These are phyloP conservation scores for Rousettus madagascariensis DNA, from an alignment of 2,797 vertebrate species.

Conservation along the genomic window DNA sequence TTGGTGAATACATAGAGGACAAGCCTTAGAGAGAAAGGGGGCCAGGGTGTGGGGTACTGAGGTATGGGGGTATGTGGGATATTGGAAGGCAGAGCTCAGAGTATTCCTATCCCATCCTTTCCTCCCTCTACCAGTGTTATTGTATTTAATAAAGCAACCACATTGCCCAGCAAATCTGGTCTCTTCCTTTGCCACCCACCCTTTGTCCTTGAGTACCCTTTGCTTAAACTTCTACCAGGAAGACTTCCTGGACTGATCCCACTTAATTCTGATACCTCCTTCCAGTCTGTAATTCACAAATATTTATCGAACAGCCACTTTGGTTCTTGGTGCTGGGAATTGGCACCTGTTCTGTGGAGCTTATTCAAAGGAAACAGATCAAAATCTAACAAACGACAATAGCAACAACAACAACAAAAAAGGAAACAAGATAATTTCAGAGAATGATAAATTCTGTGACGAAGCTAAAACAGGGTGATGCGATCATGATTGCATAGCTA, in stretches of 20 bases:
- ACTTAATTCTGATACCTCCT: not conserved
- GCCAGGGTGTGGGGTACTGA: not conserved
- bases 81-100: not conserved
- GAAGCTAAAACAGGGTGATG: not conserved
- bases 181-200: not conserved
- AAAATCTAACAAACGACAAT: not conserved
- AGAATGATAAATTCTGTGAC: not conserved
- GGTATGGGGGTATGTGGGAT: not conserved
- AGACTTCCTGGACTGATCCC: constrained; percentile 17
- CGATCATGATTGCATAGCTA: no score
- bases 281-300: not conserved
- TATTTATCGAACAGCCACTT: not conserved
- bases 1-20: not conserved
- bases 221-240: constrained; percentile 23
- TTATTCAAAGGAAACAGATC: not conserved
- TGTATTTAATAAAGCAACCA: not conserved
- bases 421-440: not conserved
- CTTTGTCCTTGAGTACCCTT: not conserved
- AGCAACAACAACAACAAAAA: not conserved
- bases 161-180: not conserved
- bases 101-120: not conserved
- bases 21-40: not conserved
- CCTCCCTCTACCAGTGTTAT: not conserved
- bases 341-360: not conserved
- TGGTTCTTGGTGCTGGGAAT: not conserved